Base-by-base conservation (phyloP, 2,113 vertebrate species). In the Notarius lentiginosus region DNA sequence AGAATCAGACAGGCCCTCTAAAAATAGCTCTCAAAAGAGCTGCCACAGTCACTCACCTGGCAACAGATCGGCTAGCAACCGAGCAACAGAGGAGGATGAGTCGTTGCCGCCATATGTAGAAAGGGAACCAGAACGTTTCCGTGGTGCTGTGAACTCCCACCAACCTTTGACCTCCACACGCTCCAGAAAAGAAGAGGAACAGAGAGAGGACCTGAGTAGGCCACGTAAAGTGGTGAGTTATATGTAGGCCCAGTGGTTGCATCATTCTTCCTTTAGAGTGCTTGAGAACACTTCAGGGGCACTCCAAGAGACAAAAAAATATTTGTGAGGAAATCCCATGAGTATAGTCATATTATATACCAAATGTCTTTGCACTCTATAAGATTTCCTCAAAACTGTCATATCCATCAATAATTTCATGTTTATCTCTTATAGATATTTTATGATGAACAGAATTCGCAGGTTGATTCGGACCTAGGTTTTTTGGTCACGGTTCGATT, bases 181-280 rank as follows among this genome's bases (percentile, higher is more conserved):
- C 86, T 86, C 92, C 34, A 96, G 96, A 58, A 90, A 92, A 75
- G 94, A 93, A 2, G 93, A 95, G 2, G 94, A 94, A 90, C 94
- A 89, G 87, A 95, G 96, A 92, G 98, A 97, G 27, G 97, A 98
- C 65, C 95, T 96, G 92, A 96, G 96, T 87, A 95, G 94, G 24
- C 86, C 94, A 88, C 95, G 96, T 73, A 99, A 98, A 96, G 93
- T 95, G 92, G 98, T 99, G 93, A 96, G 97, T 93, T 87, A 85
- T 61, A 84, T 87, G 55, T 55, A 73, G 53, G n/a, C 4, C 55
- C 30, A 53, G 60, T 18, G 53, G 34, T 70, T 76, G 20, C 61
- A 51, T 53, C 20, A 51, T 14, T 72, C 22, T 72, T 63, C 34
- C 80, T 27, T 20, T 66, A 68, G 18, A 65, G 22, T 18, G 6